Evolutionary conservation across 2,888 invertebrate genomes (phyloP).

Genomic region (Selenia dentaria): DNA sequence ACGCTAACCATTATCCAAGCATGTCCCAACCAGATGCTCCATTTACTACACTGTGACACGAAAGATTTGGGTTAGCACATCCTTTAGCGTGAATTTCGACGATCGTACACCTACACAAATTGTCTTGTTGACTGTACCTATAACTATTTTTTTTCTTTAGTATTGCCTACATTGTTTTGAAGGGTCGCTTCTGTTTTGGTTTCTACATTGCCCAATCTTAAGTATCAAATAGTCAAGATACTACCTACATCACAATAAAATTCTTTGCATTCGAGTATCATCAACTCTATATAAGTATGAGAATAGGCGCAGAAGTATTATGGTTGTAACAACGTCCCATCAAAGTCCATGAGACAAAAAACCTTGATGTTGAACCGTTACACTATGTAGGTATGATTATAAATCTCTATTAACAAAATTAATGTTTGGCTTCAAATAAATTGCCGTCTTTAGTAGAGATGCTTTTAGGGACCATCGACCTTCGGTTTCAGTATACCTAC

Average conservation of each 20-base stretch:
- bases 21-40: background rate
- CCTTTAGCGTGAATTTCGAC: conserved; percentile 11
- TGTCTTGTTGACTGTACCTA: background rate
- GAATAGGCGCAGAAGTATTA: conserved; percentile 13
- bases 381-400: conserved; percentile 1
- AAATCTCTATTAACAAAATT: conserved; percentile 20
- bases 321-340: conserved; percentile 17
- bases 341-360: conserved; percentile 18
- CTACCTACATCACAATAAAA: conserved; percentile 5
- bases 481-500: conserved; percentile 2
- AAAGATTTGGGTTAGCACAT: conserved; percentile 29
- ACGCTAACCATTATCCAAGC: conserved; percentile 6
- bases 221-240: conserved; percentile 3
- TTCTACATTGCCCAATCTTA: conserved; percentile 8
- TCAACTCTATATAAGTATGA: conserved; percentile 15
- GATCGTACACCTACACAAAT: background rate
- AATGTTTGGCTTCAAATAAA: conserved; percentile 21
- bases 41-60: conserved; percentile 9
- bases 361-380: conserved; percentile 21
- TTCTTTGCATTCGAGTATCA: conserved; percentile 9
- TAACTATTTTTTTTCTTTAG: background rate
- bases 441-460: conserved; percentile 10
- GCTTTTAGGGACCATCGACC: conserved; percentile 13
- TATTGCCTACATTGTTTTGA: background rate
- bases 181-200: background rate